A percentile compares a stretch with the other conserved stretches of the same genome.
Conservation (phyloP, 2,888 invertebrate genomes). For the Scelioninae gen. 1 region DNA sequence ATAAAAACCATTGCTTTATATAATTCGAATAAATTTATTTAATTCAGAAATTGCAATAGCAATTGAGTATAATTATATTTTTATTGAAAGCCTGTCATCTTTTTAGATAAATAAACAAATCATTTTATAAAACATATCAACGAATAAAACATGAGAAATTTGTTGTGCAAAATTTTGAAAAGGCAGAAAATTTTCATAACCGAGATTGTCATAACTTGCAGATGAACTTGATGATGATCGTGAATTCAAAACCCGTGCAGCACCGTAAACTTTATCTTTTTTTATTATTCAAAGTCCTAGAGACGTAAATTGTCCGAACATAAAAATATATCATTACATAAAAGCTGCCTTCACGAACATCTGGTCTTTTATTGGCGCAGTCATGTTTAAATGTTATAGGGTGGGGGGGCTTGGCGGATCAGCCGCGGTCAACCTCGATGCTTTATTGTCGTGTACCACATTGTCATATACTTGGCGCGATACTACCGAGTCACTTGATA, state of each 20-base stretch:
- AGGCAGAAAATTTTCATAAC: too few species aligned
- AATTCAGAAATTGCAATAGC: too few species aligned
- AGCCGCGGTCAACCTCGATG: conserved; percentile 41
- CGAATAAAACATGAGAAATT: too few species aligned
- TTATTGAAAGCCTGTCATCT: too few species aligned
- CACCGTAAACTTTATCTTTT: conserved; percentile 43
- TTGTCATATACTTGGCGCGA: conserved; percentile 60
- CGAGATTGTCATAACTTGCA: too few species aligned
- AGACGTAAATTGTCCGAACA: conserved; percentile 32
- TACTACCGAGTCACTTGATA: conserved; percentile 54
- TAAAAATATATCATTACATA: conserved; percentile 53
- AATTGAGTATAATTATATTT: too few species aligned
- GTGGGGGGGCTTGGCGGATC: conserved; percentile 7
- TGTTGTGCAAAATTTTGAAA: too few species aligned
- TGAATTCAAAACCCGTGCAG: conserved; percentile 9
- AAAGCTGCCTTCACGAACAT: conserved; percentile 45
- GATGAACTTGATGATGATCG: background rate
- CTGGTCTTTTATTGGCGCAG: conserved; percentile 45
- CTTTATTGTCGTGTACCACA: conserved; percentile 58
- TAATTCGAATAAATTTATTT: too few species aligned
- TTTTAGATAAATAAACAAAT: too few species aligned
- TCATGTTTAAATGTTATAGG: conserved; percentile 30
- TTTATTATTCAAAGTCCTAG: conserved; percentile 36
- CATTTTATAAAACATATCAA: too few species aligned
- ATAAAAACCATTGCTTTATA: too few species aligned